phyloP scores from a whole-genome alignment of 1,140 invertebrate genomes.

The Lamellibrachia luymesi region DNA sequence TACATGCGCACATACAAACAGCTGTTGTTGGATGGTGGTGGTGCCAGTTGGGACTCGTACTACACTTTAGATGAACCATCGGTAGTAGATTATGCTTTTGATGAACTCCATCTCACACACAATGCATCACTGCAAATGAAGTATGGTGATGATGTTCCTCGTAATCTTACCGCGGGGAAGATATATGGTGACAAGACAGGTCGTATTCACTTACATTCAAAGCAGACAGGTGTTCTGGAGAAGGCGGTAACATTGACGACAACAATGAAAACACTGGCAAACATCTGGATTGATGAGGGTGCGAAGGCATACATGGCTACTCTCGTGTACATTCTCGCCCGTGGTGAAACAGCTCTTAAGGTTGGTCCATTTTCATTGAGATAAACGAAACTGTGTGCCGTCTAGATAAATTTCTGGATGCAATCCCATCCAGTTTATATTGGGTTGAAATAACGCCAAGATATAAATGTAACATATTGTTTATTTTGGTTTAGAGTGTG shows the following conservation, averaged over 20 bases:
- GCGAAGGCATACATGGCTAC: constrained; percentile 37
- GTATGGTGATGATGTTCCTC: constrained; percentile 22
- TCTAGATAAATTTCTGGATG: no score
- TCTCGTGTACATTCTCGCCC: constrained; percentile 40
- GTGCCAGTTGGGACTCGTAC: constrained; percentile 37
- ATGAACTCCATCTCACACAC: constrained; percentile 40
- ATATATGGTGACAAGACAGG: constrained; percentile 41
- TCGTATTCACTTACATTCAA: constrained; percentile 33
- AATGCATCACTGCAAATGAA: constrained; percentile 39
- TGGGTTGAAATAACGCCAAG: no score
- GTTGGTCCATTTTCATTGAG: background rate
- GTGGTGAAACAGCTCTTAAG: constrained; percentile 41
- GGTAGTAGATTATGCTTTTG: constrained; percentile 33
- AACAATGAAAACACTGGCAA: constrained; percentile 34
- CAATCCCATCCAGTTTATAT: no score
- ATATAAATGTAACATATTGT: no score
- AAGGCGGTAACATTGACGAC: constrained; percentile 32
- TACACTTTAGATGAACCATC: constrained; percentile 34
- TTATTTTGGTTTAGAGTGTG: no score
- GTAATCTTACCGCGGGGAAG: constrained; percentile 32
- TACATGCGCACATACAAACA: constrained; percentile 32
- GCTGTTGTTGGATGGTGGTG: constrained; percentile 34
- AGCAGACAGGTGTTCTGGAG: constrained; percentile 37
- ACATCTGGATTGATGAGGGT: constrained; percentile 42
- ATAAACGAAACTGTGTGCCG: background rate